Conservation (phyloP, 2,797 vertebrate genomes). For the Poecilia picta region DNA sequence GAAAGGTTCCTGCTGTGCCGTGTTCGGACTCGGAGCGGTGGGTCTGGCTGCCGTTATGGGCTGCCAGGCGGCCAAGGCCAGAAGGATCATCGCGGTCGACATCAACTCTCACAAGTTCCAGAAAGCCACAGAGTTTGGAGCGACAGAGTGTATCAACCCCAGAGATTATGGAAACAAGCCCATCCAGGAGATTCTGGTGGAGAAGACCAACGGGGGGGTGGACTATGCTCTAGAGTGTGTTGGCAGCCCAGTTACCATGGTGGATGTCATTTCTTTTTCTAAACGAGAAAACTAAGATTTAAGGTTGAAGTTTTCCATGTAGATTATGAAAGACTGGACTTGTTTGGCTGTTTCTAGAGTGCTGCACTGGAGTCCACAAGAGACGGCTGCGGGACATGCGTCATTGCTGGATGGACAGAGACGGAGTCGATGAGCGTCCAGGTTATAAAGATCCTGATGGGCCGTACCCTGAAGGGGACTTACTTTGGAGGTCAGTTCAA, state of each 20-base stretch:
- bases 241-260: constrained; percentile 82
- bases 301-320: not conserved
- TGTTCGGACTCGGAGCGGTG: constrained; percentile 85
- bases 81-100: constrained; percentile 86
- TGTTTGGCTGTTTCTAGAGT: constrained; percentile 70
- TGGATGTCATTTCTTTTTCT: constrained; percentile 52
- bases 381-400: constrained; percentile 88
- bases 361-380: constrained; percentile 88
- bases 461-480: constrained; percentile 89
- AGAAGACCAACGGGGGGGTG: constrained; percentile 77
- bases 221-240: constrained; percentile 86
- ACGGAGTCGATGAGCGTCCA: constrained; percentile 79
- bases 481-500: constrained; percentile 88
- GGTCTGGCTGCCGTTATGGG: constrained; percentile 87
- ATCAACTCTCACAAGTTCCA: constrained; percentile 84
- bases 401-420: constrained; percentile 89
- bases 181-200: constrained; percentile 81
- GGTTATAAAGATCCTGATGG: constrained; percentile 88
- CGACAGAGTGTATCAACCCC: constrained; percentile 87
- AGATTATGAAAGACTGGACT: not conserved
- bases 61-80: constrained; percentile 81
- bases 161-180: constrained; percentile 64
- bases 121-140: constrained; percentile 82
- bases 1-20: constrained; percentile 76
- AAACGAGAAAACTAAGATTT: not conserved